These are phyloP conservation scores for Gymnogyps californianus DNA, from an alignment of 2,113 vertebrate genomes.

Conservation along the genomic window DNA sequence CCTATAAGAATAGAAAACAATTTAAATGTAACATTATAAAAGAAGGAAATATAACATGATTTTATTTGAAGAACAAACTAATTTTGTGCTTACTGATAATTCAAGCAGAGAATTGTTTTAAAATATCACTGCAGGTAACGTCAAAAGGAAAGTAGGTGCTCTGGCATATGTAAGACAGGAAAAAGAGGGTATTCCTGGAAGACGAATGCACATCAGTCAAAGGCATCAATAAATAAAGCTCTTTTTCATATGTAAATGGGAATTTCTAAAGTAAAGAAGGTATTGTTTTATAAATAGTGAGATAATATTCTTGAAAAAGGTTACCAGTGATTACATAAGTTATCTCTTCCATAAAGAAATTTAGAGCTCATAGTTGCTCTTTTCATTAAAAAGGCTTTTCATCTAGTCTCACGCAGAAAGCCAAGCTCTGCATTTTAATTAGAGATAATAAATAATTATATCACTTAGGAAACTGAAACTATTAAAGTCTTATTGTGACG, in stretches of 20 bases:
- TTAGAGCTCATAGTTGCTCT: constrained; percentile 78
- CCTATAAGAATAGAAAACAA: neutral
- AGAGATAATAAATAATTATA: constrained; percentile 78
- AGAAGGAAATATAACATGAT: neutral
- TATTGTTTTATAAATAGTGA: constrained; percentile 84
- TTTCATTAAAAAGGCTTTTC: constrained; percentile 80
- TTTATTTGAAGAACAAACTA: neutral
- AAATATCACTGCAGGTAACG: neutral
- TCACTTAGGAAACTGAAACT: constrained; percentile 71
- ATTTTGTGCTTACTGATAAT: neutral
- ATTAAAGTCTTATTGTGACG: constrained; percentile 35
- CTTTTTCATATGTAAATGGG: constrained; percentile 83
- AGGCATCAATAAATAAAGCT: constrained; percentile 75
- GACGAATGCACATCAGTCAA: constrained; percentile 69
- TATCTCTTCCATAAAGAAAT: constrained; percentile 81
- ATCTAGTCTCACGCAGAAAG: constrained; percentile 69
- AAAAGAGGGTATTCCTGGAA: constrained; percentile 66
- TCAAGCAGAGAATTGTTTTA: neutral
- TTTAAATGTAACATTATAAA: neutral
- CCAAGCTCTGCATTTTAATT: constrained; percentile 82
- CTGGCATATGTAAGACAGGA: constrained; percentile 35
- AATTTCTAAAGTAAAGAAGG: constrained; percentile 73
- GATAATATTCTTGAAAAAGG: constrained; percentile 85
- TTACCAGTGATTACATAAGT: constrained; percentile 80
- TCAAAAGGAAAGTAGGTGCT: constrained; percentile 45